Base-by-base conservation (phyloP, 2,113 vertebrate species). In the Sialia sialis region DNA sequence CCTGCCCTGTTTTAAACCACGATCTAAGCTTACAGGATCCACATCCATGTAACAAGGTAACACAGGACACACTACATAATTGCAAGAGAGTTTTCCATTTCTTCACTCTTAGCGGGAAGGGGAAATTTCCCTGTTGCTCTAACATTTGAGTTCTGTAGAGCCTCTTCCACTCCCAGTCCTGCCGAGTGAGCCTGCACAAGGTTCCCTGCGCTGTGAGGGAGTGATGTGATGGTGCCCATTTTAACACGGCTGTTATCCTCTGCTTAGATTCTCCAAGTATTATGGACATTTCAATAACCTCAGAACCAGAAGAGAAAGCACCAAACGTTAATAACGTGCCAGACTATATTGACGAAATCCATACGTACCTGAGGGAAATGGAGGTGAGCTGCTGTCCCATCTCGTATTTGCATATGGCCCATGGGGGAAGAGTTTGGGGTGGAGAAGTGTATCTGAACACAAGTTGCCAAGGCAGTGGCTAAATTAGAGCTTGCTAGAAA, bases 291-390 rank as follows among this genome's bases (percentile, higher is more conserved):
- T 99, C 99, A 5, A 69, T 99, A 87, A 93, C 98, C 32, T 55
- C 95, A 30, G 99, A 98, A 58, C 55, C 95, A 20, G 99, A 99
- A 67, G 98, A 99, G 69, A 98, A 97, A 72, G 99, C 97, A 60
- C 12, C 94, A 38, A 96, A 94, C 17, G 98, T 98, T 81, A 99
- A 98, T 49, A 97, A 98, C 0, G 98, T 98, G 6, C 97, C 98
- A 9, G 99, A 99, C 85, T 99, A 99, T 64, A 98, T 98, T 69
- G 95, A 94, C 3, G 99, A 99, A 88, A 99, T 99, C 95, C 98
- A 99, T 82, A 95, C 96, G 0, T 99, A 99, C 90, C 97, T 99
- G 34, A 97, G 99, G 93, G 98, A 99, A 89, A 98, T 99, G 98
- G 99, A 99, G 99, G 99, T 99, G 98, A 98, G 92, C 73, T 34